Evolutionary conservation across 2,113 vertebrate genomes (phyloP), one percentile per base, ranked within the genome.

Genomic region (Macquaria ambigua): DNA sequence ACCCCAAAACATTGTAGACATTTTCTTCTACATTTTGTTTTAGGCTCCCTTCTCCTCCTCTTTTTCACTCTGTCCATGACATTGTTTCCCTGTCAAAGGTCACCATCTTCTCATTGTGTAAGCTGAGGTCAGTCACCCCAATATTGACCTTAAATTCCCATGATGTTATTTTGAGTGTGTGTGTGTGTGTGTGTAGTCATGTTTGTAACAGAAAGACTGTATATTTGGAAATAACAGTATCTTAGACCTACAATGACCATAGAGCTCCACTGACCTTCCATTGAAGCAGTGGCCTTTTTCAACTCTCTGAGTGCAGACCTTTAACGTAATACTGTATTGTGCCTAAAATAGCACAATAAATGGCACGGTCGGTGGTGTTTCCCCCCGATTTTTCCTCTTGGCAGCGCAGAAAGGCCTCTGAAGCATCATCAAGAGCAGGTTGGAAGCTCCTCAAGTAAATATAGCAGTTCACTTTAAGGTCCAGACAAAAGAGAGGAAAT

Each of bases 281-380:
- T 81, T 83, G 64, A 87, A 63, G 58, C 28, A 4, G 14, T 53
- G 75, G 82, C 89, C 87, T 85, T 89, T 88, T 61, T 41, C 74
- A 62, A 4, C 25, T 68, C n/a, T 52, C 46, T 71, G 55, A 64
- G 31, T 4, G 14, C 56, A 87, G 84, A 91, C 89, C 87, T 93
- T 88, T 89, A 77, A 61, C 73, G 77, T 87, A 86, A 89, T 81
- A 46, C 55, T 79, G 61, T 31, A 89, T 90, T 93, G 90, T 92
- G 61, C 55, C 75, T 81, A 73, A 87, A 92, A 91, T 91, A 90
- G 83, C 73, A 34, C 48, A 73, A 74, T 88, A 84, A 92, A 81
- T 73, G 71, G 66, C 48, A 4, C 23, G 0, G 59, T 55, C 28
- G 39, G 12, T 64, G 75, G 74, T 86, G 74, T 80, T 89, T 88